Evolutionary conservation across 2,888 invertebrate genomes (phyloP).

Genomic region (Parnassius mnemosyne): DNA sequence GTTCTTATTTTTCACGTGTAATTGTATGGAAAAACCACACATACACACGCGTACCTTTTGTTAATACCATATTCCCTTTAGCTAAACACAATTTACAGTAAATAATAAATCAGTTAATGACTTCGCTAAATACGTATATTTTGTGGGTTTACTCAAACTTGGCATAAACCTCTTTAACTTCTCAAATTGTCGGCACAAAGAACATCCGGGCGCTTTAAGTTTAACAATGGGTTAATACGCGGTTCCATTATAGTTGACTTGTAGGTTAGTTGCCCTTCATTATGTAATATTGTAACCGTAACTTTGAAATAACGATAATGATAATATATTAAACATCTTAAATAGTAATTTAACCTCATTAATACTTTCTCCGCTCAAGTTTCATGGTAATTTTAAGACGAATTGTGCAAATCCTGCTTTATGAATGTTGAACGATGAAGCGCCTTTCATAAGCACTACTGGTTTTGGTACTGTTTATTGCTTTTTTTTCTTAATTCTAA

Average conservation of each 20-base stretch:
- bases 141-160: neutral
- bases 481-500: too few relatives aligned
- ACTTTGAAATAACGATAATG: constrained; percentile 4
- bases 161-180: neutral
- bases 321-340: neutral
- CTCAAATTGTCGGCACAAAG: constrained; percentile 10
- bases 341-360: neutral
- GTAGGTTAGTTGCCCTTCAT: neutral
- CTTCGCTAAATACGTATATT: constrained; percentile 5
- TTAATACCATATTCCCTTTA: too few relatives aligned
- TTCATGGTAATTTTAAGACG: neutral
- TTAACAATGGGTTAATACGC: constrained; percentile 19
- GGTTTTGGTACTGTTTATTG: too few relatives aligned
- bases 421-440: too few relatives aligned
- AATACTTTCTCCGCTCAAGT: constrained; percentile 1
- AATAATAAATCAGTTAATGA: neutral
- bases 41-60: too few relatives aligned
- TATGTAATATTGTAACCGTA: too few relatives aligned
- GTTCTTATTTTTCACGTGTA: too few relatives aligned
- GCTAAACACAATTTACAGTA: too few relatives aligned
- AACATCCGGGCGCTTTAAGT: constrained; percentile 16
- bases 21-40: too few relatives aligned
- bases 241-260: constrained; percentile 3
- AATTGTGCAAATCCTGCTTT: too few relatives aligned
- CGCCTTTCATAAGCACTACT: too few relatives aligned